A percentile compares a stretch with the other conserved stretches of the same genome.
phyloP scores from a whole-genome alignment of 2,113 vertebrate genomes.

The Pica pica region DNA sequence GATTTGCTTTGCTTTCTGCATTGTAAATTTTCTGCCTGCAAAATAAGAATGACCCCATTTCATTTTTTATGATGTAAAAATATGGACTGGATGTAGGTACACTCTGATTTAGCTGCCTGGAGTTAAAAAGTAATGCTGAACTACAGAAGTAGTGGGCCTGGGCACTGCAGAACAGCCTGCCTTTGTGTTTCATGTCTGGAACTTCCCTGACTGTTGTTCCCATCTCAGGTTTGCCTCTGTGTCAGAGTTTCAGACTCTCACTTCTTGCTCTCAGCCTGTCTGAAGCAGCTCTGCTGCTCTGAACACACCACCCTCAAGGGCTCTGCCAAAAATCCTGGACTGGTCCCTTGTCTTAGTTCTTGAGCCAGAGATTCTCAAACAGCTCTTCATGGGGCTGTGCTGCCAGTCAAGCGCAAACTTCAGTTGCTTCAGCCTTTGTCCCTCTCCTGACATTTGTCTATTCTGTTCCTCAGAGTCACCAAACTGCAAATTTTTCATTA shows the following conservation, averaged over 20 bases:
- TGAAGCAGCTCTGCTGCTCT: not conserved
- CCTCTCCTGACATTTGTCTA: not conserved
- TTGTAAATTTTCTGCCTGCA: not conserved
- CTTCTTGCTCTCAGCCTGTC: not conserved
- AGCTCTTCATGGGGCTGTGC: not conserved
- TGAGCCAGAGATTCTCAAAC: not conserved
- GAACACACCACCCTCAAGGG: not conserved
- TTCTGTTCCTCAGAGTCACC: not conserved
- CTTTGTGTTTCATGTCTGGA: accelerated
- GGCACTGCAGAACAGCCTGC: not conserved
- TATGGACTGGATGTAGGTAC: not conserved
- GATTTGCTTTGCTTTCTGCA: not conserved
- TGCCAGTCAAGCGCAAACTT: not conserved
- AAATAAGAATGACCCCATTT: not conserved
- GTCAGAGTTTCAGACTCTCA: not conserved
- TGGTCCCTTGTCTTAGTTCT: not conserved
- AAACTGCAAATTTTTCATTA: slow-evolving; percentile 22
- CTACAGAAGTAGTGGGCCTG: not conserved
- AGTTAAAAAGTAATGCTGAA: not conserved
- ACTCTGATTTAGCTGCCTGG: not conserved
- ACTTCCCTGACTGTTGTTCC: not conserved
- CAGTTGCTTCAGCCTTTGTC: not conserved
- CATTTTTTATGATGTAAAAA: not conserved
- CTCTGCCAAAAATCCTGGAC: not conserved
- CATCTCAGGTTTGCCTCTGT: not conserved